Evolutionary conservation across 2,113 vertebrate species (phyloP).

Genomic region (Capreolus pygargus): DNA sequence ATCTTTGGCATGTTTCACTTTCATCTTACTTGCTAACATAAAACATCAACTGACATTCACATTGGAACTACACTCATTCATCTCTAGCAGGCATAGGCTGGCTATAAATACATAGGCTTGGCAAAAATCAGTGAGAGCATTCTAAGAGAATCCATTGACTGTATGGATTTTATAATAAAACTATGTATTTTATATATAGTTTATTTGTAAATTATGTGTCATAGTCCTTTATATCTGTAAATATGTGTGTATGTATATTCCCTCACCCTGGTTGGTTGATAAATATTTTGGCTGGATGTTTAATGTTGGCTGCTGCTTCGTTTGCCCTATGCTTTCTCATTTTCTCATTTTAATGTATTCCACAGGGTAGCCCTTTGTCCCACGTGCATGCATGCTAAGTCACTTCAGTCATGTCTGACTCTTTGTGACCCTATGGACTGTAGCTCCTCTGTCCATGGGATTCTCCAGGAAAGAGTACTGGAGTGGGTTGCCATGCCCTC

Average conservation of each 20-base stretch:
- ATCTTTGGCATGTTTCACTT: neutral
- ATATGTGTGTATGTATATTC: accelerated
- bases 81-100: neutral
- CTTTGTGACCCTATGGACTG: neutral
- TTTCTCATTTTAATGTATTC: neutral
- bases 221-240: neutral
- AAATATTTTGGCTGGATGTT: neutral
- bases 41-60: neutral
- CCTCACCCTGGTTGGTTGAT: neutral
- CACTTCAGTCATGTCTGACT: neutral
- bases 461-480: neutral
- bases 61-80: accelerated
- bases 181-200: neutral
- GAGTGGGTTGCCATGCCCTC: neutral
- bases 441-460: neutral
- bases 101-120: neutral
- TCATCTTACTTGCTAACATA: neutral
- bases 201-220: neutral
- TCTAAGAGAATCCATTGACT: neutral
- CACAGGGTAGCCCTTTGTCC: neutral
- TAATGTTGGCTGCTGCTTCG: neutral
- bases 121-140: neutral
- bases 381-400: neutral
- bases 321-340: neutral
- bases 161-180: neutral